These are phyloP conservation scores for Scelioninae gen. 1 DNA, from an alignment of 2,888 invertebrate species.

Conservation along the genomic window DNA sequence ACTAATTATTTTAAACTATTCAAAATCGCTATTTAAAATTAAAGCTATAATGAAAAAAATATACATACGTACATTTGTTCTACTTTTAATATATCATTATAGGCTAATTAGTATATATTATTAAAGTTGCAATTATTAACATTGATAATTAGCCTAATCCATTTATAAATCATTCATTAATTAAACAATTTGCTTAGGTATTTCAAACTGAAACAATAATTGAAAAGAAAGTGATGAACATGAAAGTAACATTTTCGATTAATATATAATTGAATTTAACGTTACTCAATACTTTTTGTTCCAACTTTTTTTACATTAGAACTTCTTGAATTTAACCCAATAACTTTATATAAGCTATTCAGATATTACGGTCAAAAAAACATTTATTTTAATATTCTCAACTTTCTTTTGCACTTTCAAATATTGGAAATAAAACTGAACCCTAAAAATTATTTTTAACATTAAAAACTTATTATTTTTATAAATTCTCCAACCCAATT, in stretches of 20 bases:
- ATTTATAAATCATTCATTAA: background rate
- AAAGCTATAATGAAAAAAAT: too few species aligned
- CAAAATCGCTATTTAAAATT: too few species aligned
- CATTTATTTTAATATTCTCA: conserved; percentile 26
- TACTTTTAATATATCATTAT: too few species aligned
- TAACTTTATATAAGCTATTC: conserved; percentile 1
- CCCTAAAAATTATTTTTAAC: too few species aligned
- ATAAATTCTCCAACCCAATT: too few species aligned
- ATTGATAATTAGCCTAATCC: too few species aligned
- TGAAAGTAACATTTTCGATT: conserved; percentile 23
- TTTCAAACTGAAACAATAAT: conserved; percentile 20
- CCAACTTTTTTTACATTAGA: conserved; percentile 5
- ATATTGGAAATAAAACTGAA: background rate
- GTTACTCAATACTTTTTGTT: background rate
- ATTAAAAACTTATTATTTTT: too few species aligned
- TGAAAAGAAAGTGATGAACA: conserved; percentile 25
- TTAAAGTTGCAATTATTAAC: too few species aligned
- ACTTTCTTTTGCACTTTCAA: conserved; percentile 38
- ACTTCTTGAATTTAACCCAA: background rate
- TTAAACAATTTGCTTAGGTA: background rate
- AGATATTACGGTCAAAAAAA: conserved; percentile 8
- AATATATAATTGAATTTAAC: conserved; percentile 3
- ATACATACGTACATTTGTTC: too few species aligned
- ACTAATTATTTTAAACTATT: background rate
- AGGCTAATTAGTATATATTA: too few species aligned